A percentile compares a stretch with the other conserved stretches of the same genome.
phyloP scores from a whole-genome alignment of 1,140 invertebrate genomes.

The Procambarus clarkii region DNA sequence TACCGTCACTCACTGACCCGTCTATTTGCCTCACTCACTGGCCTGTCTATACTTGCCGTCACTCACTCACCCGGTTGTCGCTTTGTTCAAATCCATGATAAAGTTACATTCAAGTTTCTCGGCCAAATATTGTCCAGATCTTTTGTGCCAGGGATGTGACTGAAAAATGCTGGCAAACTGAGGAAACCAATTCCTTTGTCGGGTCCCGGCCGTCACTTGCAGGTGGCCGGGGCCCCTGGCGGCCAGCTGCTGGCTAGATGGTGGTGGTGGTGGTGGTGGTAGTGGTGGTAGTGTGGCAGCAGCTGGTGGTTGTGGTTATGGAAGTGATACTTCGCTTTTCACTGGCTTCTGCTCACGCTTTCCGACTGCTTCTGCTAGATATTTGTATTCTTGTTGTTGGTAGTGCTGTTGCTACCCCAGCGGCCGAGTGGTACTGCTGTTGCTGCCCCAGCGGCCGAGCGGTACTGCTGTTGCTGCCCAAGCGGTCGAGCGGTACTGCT shows the following conservation, averaged over 20 bases:
- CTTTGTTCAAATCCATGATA: background rate
- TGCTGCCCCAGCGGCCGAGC: too few species aligned
- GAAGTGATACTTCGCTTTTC: too few species aligned
- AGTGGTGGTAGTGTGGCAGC: background rate
- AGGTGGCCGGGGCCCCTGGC: background rate
- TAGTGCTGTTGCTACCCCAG: too few species aligned
- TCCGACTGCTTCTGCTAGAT: too few species aligned
- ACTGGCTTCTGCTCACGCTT: too few species aligned
- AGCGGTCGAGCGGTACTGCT: too few species aligned
- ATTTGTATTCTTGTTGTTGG: too few species aligned
- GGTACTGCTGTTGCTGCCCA: too few species aligned
- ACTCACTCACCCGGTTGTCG: background rate
- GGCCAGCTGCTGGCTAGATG: background rate
- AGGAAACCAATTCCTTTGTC: conserved; percentile 16
- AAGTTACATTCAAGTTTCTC: background rate
- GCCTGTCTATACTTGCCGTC: too few species aligned
- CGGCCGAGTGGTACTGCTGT: too few species aligned
- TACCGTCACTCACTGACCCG: background rate
- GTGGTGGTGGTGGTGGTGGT: background rate
- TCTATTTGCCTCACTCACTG: too few species aligned
- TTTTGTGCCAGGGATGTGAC: background rate
- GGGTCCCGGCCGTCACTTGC: background rate
- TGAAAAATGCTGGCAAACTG: conserved; percentile 10
- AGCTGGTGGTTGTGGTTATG: background rate
- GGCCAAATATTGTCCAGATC: background rate